Evolutionary conservation across 2,888 invertebrate genomes (phyloP).

Genomic region (Frankliniella fusca): DNA sequence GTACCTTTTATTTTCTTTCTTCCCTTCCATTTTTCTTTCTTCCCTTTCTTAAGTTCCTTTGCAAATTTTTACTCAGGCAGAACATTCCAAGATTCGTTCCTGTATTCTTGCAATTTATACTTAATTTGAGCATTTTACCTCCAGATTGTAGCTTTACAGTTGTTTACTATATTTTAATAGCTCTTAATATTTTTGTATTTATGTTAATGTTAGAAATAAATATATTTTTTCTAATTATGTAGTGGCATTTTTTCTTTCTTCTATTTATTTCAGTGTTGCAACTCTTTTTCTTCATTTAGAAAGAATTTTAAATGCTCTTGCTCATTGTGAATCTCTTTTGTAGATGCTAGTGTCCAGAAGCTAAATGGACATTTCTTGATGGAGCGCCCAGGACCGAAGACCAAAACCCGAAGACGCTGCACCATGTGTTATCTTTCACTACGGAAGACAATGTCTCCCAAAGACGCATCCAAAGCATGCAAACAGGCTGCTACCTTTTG

Average conservation of each 20-base stretch:
- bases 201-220: background rate
- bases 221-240: background rate
- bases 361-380: background rate
- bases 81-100: no score
- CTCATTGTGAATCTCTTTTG: background rate
- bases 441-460: background rate
- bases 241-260: no score
- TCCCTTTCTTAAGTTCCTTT: no score
- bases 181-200: background rate
- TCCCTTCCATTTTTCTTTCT: no score
- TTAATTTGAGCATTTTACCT: no score
- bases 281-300: background rate
- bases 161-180: no score
- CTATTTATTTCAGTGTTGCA: no score
- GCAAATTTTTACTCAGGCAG: no score
- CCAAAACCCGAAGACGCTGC: background rate
- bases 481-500: background rate
- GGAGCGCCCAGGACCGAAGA: background rate
- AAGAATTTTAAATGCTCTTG: background rate
- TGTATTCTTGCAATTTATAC: no score
- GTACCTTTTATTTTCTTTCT: no score
- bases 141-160: no score
- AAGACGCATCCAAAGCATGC: background rate
- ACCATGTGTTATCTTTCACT: slow-evolving; percentile 10
- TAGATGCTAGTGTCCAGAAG: background rate